These are phyloP conservation scores for Habrosyne pyritoides DNA, from an alignment of 2,888 invertebrate genomes.

Conservation along the genomic window DNA sequence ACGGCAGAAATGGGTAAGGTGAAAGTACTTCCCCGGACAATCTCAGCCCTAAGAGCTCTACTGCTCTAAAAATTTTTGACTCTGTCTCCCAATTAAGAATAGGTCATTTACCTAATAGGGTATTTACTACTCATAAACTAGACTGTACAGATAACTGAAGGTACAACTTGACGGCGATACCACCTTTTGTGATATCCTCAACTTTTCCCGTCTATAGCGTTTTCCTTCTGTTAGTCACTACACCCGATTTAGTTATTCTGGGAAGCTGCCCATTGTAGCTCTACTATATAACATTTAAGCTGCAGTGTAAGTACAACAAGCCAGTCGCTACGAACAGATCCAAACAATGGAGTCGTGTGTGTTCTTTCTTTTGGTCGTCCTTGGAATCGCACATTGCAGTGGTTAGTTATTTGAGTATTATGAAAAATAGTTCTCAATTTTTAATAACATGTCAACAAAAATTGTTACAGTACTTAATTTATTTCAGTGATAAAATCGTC, in stretches of 20 bases:
- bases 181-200: neutral
- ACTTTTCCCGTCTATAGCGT: neutral
- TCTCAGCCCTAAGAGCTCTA: too few relatives aligned
- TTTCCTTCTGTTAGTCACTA: slow-evolving; percentile 12
- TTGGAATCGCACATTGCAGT: slow-evolving; percentile 37
- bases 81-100: too few relatives aligned
- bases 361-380: slow-evolving; percentile 44
- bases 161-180: too few relatives aligned
- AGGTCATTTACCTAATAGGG: too few relatives aligned
- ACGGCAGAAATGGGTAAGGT: too few relatives aligned
- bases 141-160: too few relatives aligned
- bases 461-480: too few relatives aligned
- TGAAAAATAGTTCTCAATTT: neutral
- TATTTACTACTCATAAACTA: too few relatives aligned
- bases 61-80: too few relatives aligned
- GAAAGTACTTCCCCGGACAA: too few relatives aligned
- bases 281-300: slow-evolving; percentile 28
- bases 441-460: neutral
- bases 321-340: slow-evolving; percentile 15
- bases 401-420: slow-evolving; percentile 35
- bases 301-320: slow-evolving; percentile 27
- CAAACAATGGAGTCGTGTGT: slow-evolving; percentile 52
- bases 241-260: too few relatives aligned
- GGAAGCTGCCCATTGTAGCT: slow-evolving; percentile 2
- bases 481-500: slow-evolving; percentile 42